Evolutionary conservation across 2,113 vertebrate species (phyloP), one percentile per base, ranked within the genome.

Genomic region (Thermophis baileyi): DNA sequence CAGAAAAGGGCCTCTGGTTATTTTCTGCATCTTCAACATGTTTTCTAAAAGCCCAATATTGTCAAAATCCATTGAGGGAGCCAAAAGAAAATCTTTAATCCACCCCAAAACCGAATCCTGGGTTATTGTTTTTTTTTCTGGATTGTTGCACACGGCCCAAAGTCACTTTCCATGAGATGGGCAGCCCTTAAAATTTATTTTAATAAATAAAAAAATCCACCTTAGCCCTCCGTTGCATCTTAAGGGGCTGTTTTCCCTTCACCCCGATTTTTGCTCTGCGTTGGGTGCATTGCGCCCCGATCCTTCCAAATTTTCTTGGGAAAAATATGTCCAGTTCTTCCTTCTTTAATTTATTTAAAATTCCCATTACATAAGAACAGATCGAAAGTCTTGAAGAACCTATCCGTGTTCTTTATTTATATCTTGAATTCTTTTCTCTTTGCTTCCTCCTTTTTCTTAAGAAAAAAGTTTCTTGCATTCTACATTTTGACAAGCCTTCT

Each of bases 291-390:
- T 0, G 1, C 0, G 3, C 35, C 60, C 30, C 6, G 44, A 85
- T 25, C 40, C 60, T 44, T 35, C 8, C 8, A 25, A 49, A 50
- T 27, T 40, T 81, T 44, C 47, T 24, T 60, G 55, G 69, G 46
- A 40, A 69, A 89, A 7, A 60, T 35, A 54, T 8, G 60, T 14
- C 87, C 69, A 16, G 2, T 89, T 55, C 35, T 47, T 51, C 20
- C 27, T 74, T 44, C 22, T 25, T 25, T 89, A 2, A 85, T 89
- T 89, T 35, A 92, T 89, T 89, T 46, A 55, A 92, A 92, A 85
- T 22, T 24, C 81, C 18, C 0, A 87, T 92, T 89, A 85, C 47
- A 44, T 46, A 88, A 89, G 57, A 44, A 81, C 0, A 86, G 30
- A 22, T 60, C 3, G 8, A 4, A 53, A 74, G 24, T 86, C 14